Base-by-base conservation (phyloP, 2,888 invertebrate species). In the Hirtodrosophila confusa region DNA sequence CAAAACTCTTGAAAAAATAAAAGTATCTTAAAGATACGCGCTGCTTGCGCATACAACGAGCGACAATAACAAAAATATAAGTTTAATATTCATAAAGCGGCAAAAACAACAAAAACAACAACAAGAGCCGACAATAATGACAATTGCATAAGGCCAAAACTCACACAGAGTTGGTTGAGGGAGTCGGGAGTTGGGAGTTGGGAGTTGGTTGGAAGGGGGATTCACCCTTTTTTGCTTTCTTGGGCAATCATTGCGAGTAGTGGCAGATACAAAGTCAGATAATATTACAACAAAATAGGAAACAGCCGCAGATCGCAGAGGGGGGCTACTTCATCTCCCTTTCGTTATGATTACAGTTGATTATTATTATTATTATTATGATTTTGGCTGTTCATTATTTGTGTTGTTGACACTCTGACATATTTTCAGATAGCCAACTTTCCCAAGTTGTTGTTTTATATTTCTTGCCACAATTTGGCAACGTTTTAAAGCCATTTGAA, bases 391-490 rank as follows among this genome's bases (percentile, higher is more conserved):
- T 69, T 72, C 53, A 64, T 75, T 75, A 71, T 66, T 69, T 54
- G 47, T 53, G 54, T 53, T 57, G 73, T 64, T 65, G 76, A 67
- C 75, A 65, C 78, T 76, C 70, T 75, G 76, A 77, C 78, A 77
- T 67, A 77, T 78, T 74, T 70, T 37, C 56, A 72, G 74, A 77
- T 77, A 80, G 72, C 64, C 53, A 60, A 82, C 80, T 82, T 80
- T 80, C 79, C 65, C 86, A 79, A 80, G 40, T 66, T 61, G 65
- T 50, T 67, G 55, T 40, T 57, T 64, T 48, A 55, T 54, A 55
- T 56, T 61, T 67, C 53, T 55, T 31, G 51, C 69, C 69, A 64
- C 49, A 70, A 82, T 82, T 80, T 80, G 83, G 78, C 84, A 80
- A 70, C 64, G 57, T 54, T 43, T 83, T 62, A 3, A 55, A 80